Evolutionary conservation across 2,888 invertebrate genomes (phyloP).

Genomic region (Drosophila heteroneura): DNA sequence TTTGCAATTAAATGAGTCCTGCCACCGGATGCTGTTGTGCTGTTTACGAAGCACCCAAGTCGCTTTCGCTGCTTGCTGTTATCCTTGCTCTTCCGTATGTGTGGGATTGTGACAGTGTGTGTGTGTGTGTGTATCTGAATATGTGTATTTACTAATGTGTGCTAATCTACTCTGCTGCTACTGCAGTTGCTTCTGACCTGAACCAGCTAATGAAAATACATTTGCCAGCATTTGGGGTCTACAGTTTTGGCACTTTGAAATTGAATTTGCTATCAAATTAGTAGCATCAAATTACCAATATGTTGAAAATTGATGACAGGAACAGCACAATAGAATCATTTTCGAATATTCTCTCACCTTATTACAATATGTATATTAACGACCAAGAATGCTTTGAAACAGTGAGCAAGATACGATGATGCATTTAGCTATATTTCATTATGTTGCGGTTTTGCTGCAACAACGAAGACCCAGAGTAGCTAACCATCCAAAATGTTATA

Average conservation of each 20-base stretch:
- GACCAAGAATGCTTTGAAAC: neutral
- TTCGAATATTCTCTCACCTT: neutral
- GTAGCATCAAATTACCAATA: conserved; percentile 70
- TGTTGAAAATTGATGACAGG: conserved; percentile 28
- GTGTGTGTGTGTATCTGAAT: conserved; percentile 48
- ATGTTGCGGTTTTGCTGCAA: conserved; percentile 17
- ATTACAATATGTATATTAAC: neutral
- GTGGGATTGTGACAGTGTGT: conserved; percentile 7
- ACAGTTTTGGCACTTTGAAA: conserved; percentile 70
- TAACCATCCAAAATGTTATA: conserved; percentile 13
- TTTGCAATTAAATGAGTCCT: conserved; percentile 79
- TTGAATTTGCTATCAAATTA: conserved; percentile 79
- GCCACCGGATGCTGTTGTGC: conserved; percentile 72
- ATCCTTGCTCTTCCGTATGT: conserved; percentile 1
- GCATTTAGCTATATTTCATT: conserved; percentile 18
- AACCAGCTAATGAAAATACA: conserved; percentile 50
- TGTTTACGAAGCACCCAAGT: conserved; percentile 43
- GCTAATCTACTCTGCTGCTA: conserved; percentile 35
- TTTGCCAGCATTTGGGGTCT: conserved; percentile 54
- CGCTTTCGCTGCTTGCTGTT: conserved; percentile 27
- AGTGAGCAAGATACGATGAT: neutral
- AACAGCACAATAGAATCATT: neutral
- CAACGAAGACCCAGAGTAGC: neutral
- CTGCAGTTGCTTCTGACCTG: conserved; percentile 32
- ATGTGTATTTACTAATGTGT: conserved; percentile 55